Base-by-base conservation (phyloP, 2,113 vertebrate species). In the Epinephelus moara region DNA sequence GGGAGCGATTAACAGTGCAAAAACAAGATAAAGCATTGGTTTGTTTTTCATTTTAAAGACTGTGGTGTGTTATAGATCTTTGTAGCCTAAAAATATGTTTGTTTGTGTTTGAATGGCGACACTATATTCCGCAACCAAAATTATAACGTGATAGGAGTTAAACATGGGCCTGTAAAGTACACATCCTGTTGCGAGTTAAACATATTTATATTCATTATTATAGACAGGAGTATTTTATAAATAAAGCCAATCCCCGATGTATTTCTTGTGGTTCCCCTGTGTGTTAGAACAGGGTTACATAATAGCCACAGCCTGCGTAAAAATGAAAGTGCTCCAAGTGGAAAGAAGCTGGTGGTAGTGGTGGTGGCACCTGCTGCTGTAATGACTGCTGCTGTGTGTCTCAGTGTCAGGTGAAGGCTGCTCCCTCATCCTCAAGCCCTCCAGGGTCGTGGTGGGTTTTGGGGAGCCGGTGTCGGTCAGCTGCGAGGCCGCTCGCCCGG, bases 401-500 rank as follows among this genome's bases (percentile, higher is more conserved):
- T 79, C 77, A 95, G 95, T 89, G 64, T 93, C 94, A 85, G 93
- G 91, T 81, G 95, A 96, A 69, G 91, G 94, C 47, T 96, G 95
- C 83, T 96, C 95, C 50, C 90, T 96, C 0, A 86, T 93, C 80
- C 94, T 96, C 69, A 94, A 92, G 85, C 95, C 95, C 11, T 85
- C 95, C 75, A 91, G 95, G 82, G 94, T 91, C 0, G 95, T 96
- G 88, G 95, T 96, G 85, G 92, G 90, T 60, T 96, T 95, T n/a
- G 95, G 95, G 61, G 94, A 96, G 68, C 37, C 95, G 0, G 94
- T 95, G 85, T 92, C 94, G 0, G 95, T 96, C 57, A 94, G 80
- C 86, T 96, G 96, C 61, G 92, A 95, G 45, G 95, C 96, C 17
- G 63, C 93, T 12, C 94, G 96, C 21, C 95, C 94, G 0, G 95